Evolutionary conservation across 1,140 invertebrate genomes (phyloP).

Genomic region (Arctopsyche grandis): DNA sequence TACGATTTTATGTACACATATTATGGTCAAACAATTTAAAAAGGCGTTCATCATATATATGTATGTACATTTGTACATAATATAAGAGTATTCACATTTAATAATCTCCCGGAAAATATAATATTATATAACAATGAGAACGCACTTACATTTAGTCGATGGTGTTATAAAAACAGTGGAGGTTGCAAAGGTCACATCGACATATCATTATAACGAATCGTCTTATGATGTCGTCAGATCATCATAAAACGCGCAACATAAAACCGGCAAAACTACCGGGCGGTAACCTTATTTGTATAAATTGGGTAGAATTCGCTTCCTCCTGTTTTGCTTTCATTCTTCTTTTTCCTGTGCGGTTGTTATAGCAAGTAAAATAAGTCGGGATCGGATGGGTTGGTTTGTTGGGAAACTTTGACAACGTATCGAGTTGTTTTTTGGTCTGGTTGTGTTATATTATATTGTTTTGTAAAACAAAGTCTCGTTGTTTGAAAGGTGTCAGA

Average conservation of each 20-base stretch:
- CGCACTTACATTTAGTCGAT: background rate
- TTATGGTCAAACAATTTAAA: too few species aligned
- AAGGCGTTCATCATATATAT: too few species aligned
- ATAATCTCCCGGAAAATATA: too few species aligned
- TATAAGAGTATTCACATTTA: too few species aligned
- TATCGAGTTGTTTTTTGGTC: too few species aligned
- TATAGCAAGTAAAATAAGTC: too few species aligned
- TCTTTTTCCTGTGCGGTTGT: too few species aligned
- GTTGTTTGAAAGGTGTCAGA: constrained; percentile 15
- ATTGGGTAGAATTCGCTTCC: too few species aligned
- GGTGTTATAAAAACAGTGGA: background rate
- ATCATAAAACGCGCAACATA: background rate
- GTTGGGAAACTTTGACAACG: background rate
- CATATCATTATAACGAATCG: background rate
- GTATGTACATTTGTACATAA: too few species aligned
- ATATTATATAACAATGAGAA: background rate
- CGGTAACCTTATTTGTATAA: background rate
- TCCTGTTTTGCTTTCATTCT: background rate
- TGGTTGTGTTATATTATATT: too few species aligned
- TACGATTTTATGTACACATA: too few species aligned
- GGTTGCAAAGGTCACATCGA: background rate
- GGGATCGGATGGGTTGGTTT: background rate
- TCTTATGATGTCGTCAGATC: background rate
- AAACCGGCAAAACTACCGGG: background rate
- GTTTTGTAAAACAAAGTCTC: background rate